These are phyloP conservation scores for Copsychus sechellarum DNA, from an alignment of 2,113 vertebrate species.

Conservation along the genomic window DNA sequence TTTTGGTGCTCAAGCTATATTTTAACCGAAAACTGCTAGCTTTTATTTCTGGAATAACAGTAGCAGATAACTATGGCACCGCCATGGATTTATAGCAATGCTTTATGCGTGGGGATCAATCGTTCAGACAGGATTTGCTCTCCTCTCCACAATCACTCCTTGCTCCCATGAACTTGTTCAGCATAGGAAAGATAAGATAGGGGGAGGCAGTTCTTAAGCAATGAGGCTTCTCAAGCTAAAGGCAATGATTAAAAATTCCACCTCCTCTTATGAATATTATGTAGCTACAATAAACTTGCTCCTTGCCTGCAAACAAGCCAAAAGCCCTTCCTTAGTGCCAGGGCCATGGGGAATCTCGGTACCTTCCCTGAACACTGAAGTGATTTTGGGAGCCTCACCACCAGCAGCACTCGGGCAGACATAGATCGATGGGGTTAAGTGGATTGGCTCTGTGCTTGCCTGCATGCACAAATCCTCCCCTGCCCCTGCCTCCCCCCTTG, in stretches of 20 bases:
- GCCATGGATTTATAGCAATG: neutral
- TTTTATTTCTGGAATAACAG: conserved; percentile 17
- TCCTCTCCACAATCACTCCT: neutral
- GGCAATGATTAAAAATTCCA: neutral
- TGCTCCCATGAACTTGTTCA: neutral
- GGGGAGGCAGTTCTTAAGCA: neutral
- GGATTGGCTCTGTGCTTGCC: neutral
- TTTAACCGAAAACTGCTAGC: conserved; percentile 5
- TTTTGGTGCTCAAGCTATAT: conserved; percentile 5
- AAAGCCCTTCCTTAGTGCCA: neutral
- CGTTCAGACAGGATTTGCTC: neutral
- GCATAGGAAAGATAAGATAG: neutral
- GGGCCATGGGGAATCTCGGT: neutral
- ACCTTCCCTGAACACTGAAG: neutral
- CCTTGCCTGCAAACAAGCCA: neutral
- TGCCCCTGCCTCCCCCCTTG: neutral
- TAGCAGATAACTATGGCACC: neutral
- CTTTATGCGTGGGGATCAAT: neutral
- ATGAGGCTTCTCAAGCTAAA: neutral
- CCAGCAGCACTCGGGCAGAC: neutral
- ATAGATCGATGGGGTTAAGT: neutral
- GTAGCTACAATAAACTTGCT: neutral
- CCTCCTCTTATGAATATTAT: neutral
- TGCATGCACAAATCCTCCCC: neutral
- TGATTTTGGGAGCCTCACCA: neutral